Evolutionary conservation across 1,140 invertebrate genomes (phyloP), one percentile per base, ranked within the genome.

Genomic region (Euura lappo): DNA sequence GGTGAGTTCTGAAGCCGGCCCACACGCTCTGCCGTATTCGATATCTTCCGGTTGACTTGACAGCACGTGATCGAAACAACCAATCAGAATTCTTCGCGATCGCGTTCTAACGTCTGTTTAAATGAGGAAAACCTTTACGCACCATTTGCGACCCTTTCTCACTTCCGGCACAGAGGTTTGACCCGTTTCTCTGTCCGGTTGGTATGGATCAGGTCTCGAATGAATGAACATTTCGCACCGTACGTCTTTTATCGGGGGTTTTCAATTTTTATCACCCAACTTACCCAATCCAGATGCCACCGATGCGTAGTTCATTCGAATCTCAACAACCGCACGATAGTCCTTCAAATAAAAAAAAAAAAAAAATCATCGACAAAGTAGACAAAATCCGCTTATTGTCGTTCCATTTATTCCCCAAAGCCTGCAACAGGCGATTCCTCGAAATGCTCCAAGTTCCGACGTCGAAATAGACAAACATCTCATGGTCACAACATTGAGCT

Each of bases 21-120:
- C 28, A 28, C 28, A 28, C 28, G 28, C 28, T n/a, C 8, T 8
- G 51, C 8, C 51, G 13, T 60, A 60, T 60, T 60, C 51, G 51
- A 60, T 60, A 60, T 60, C 51, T 60, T 60, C 51, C 51, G 51
- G 51, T n/a, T n/a, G 51, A 60, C 13, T 60, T 60, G 51, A 60
- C 51, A n/a, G 28, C 51, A n/a, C 51, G 51, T 60, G 51, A 60
- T 60, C 51, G 51, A n/a, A 60, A 11, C 51, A 60, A n/a, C 51
- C 51, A 60, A 60, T 60, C 51, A n/a, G 51, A n/a, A 60, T 60
- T 60, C 51, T 60, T 60, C 51, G 51, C 51, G 51, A 2, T n/a
- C 51, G 51, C 51, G 51, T 11, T 60, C 8, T 11, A 11, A 60
- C 51, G 51, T 60, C 8, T 60, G 51, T 60, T 60, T 60, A 60